Percentiles rank a stretch among this genome's conserved stretches.
These are phyloP conservation scores for Pardalotus punctatus DNA, from an alignment of 2,113 vertebrate species.

Conservation along the genomic window DNA sequence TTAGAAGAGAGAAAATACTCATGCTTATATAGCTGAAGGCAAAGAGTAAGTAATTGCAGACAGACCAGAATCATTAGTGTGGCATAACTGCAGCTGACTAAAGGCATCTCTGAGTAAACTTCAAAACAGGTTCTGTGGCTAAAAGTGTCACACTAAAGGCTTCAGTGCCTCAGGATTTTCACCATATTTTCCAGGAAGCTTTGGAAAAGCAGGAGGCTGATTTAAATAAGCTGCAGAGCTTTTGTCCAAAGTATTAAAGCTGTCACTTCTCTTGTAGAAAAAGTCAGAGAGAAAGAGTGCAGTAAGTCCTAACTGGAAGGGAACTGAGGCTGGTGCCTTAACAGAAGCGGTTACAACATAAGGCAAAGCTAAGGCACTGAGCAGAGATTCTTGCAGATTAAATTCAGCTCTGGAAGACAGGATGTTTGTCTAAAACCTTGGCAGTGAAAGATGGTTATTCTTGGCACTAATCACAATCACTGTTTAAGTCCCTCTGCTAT, in stretches of 20 bases:
- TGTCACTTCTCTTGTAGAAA: background rate
- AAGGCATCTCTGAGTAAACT: background rate
- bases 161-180: background rate
- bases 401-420: conserved; percentile 30
- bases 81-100: background rate
- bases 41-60: background rate
- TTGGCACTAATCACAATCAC: conserved; percentile 28
- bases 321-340: background rate
- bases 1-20: background rate
- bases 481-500: conserved; percentile 4
- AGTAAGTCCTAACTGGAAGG: background rate
- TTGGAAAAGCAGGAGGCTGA: background rate
- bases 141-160: background rate
- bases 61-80: background rate
- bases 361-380: background rate
- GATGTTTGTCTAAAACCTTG: conserved; percentile 49
- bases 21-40: background rate
- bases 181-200: background rate
- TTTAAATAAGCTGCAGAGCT: background rate
- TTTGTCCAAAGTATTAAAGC: background rate
- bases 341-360: background rate
- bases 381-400: background rate
- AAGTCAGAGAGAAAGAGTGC: background rate
- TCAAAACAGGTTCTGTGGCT: background rate
- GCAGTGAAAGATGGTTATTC: conserved; percentile 25